These are phyloP conservation scores for Microtus oregoni DNA, from an alignment of 2,113 vertebrate species.

Conservation along the genomic window DNA sequence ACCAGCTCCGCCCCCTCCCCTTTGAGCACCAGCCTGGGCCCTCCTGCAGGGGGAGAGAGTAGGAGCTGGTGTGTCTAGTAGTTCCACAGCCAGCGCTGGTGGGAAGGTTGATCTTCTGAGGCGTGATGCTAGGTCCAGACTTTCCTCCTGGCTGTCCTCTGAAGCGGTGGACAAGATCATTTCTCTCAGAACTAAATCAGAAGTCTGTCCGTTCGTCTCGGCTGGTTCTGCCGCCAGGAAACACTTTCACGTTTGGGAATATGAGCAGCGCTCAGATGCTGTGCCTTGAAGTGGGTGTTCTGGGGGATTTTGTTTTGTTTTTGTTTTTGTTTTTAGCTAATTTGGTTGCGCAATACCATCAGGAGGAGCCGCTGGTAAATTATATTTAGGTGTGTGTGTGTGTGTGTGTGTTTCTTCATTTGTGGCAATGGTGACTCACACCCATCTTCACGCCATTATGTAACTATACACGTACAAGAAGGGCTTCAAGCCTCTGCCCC, in stretches of 20 bases:
- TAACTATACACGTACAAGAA: conserved; percentile 45
- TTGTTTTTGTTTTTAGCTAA: conserved; percentile 58
- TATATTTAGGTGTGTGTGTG: conserved; percentile 77
- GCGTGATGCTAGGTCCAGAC: not conserved
- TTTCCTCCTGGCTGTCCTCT: not conserved
- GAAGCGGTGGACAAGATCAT: not conserved
- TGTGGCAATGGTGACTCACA: conserved; percentile 57
- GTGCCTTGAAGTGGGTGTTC: conserved; percentile 72
- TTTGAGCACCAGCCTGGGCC: not conserved
- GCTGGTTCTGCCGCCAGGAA: conserved; percentile 55
- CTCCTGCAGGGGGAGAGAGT: not conserved
- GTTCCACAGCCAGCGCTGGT: accelerated
- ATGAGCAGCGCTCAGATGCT: conserved; percentile 73
- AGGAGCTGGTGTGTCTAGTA: not conserved
- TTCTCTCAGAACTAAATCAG: conserved; percentile 16
- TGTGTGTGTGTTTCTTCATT: conserved; percentile 68
- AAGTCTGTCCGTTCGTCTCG: conserved; percentile 5
- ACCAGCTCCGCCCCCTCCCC: not conserved
- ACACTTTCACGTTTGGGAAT: conserved; percentile 66
- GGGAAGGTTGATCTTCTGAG: not conserved
- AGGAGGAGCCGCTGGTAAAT: conserved; percentile 77
- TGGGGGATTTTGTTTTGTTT: not conserved
- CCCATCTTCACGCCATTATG: conserved; percentile 55
- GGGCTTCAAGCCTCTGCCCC: not conserved
- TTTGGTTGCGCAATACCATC: conserved; percentile 72